Evolutionary conservation across 2,888 invertebrate species (phyloP).

Genomic region (Seira musarum): DNA sequence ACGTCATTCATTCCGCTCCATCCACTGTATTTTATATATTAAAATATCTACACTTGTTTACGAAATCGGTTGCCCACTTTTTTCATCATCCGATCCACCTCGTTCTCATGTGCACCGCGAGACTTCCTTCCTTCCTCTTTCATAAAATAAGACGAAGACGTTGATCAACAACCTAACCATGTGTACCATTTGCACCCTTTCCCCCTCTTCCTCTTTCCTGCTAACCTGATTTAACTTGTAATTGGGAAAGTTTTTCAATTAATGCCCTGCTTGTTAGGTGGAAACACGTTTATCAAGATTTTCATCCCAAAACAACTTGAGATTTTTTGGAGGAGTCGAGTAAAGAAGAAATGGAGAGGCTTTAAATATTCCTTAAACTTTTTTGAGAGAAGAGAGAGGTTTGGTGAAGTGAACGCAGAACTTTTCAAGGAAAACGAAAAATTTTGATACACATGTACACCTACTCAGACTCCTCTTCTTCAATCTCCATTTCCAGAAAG

Average conservation of each 20-base stretch:
- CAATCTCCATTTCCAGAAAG: neutral
- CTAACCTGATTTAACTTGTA: conserved; percentile 66
- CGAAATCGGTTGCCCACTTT: neutral
- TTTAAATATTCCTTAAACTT: conserved; percentile 16
- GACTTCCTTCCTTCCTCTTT: neutral
- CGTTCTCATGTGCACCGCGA: neutral
- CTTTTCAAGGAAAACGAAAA: conserved; percentile 29
- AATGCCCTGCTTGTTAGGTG: conserved; percentile 63
- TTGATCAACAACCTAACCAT: conserved; percentile 13
- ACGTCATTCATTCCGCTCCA: conserved; percentile 2
- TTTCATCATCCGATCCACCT: neutral
- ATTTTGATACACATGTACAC: conserved; percentile 15
- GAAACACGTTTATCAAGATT: conserved; percentile 62
- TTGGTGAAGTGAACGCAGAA: conserved; percentile 20
- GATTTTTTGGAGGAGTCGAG: conserved; percentile 15
- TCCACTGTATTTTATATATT: neutral
- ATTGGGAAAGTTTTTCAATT: conserved; percentile 70
- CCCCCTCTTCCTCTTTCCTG: conserved; percentile 42
- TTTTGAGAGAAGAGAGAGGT: neutral
- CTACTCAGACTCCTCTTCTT: neutral
- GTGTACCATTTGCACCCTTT: conserved; percentile 27
- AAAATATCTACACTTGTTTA: conserved; percentile 8
- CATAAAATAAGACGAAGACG: conserved; percentile 1
- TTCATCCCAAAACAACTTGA: conserved; percentile 37
- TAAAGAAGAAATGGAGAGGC: conserved; percentile 20